Conservation (phyloP, 1,140 invertebrate species). For the Pomacea maculata region DNA sequence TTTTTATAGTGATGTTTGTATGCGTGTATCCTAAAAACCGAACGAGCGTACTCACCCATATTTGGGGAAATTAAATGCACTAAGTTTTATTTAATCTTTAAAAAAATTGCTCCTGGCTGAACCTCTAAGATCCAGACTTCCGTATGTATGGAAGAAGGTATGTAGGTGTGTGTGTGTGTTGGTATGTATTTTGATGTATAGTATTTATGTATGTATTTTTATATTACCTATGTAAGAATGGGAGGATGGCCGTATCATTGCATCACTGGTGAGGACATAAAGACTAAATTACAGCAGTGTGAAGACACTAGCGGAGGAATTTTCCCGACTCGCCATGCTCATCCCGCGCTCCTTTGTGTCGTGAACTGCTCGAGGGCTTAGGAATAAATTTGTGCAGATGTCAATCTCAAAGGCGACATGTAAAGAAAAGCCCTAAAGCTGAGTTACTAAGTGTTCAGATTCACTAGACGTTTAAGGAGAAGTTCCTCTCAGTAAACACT, state of each 20-base stretch:
- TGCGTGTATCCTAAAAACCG: neutral
- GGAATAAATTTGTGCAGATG: neutral
- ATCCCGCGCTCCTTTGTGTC: neutral
- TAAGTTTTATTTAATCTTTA: neutral
- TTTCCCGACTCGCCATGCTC: neutral
- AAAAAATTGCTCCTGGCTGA: too few relatives aligned
- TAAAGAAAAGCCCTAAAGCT: neutral
- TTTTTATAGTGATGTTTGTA: neutral
- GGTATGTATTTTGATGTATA: neutral
- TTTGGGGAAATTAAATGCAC: neutral
- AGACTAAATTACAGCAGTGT: neutral
- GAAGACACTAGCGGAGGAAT: neutral
- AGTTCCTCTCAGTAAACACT: neutral
- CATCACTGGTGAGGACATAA: neutral
- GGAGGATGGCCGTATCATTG: neutral
- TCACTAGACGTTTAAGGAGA: neutral
- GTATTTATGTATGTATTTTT: neutral
- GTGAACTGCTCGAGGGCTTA: neutral
- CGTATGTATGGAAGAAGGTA: neutral
- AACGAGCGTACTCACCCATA: neutral
- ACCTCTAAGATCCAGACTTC: too few relatives aligned
- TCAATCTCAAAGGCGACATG: neutral
- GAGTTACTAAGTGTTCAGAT: neutral
- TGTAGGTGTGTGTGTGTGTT: neutral
- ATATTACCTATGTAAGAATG: neutral